Conservation (phyloP, 2,113 vertebrate species). For the Centropus bengalensis region DNA sequence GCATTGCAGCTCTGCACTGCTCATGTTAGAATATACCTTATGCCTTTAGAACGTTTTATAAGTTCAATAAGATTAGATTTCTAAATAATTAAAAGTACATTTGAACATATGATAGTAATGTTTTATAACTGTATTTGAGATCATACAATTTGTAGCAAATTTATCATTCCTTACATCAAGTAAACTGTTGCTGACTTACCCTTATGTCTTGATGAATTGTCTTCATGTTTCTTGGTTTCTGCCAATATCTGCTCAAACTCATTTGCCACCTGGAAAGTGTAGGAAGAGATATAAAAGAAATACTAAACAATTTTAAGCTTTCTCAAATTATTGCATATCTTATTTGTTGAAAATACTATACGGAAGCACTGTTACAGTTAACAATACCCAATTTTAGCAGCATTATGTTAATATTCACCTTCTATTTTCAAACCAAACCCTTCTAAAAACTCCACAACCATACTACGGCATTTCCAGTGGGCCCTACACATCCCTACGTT, state of each 20-base stretch:
- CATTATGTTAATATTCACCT: neutral
- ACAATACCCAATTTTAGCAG: neutral
- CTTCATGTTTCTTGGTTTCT: constrained; percentile 49
- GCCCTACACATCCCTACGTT: neutral
- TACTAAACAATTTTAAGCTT: neutral
- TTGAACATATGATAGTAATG: neutral
- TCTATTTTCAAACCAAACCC: neutral
- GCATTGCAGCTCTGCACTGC: neutral
- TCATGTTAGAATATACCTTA: neutral
- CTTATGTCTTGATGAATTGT: neutral
- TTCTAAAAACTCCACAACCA: neutral
- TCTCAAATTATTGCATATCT: neutral
- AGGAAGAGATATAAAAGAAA: neutral
- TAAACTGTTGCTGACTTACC: constrained; percentile 46
- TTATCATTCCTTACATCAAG: neutral
- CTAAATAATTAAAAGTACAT: neutral
- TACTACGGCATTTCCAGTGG: neutral
- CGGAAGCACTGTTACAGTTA: neutral
- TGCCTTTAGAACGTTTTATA: neutral
- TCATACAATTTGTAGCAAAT: neutral
- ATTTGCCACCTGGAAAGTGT: constrained; percentile 53
- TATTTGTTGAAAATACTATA: neutral
- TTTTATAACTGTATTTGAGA: neutral
- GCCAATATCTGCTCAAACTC: constrained; percentile 59
- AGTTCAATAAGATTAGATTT: neutral